Evolutionary conservation across 2,797 vertebrate species (phyloP).

Genomic region (Lutra lutra): DNA sequence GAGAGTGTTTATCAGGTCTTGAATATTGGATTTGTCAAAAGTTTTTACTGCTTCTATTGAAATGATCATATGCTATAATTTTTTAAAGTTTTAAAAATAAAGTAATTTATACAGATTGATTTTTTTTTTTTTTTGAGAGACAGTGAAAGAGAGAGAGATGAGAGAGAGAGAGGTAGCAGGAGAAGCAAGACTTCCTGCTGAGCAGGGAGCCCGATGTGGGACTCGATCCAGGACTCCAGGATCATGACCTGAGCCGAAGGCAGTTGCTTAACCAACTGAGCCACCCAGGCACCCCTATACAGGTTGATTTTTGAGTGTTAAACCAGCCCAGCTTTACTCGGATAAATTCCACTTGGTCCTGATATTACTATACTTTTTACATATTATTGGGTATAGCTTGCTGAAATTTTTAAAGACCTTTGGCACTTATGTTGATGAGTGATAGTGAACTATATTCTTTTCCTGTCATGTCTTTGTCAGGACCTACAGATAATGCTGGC

Average conservation of each 20-base stretch:
- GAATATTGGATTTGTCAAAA: not conserved
- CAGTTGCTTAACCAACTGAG: too few relatives aligned
- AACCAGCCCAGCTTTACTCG: not conserved
- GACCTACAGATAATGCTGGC: not conserved
- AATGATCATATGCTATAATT: not conserved
- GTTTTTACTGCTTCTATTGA: not conserved
- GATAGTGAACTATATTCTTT: not conserved
- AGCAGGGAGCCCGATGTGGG: too few relatives aligned
- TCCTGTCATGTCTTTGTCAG: not conserved
- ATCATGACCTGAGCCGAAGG: too few relatives aligned
- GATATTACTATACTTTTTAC: not conserved
- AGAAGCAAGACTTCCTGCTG: too few relatives aligned
- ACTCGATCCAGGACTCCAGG: too few relatives aligned
- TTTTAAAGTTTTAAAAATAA: not conserved
- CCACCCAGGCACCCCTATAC: too few relatives aligned
- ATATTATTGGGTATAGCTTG: not conserved
- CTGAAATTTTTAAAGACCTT: not conserved
- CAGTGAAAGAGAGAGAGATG: too few relatives aligned
- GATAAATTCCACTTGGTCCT: not conserved
- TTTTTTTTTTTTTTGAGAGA: too few relatives aligned
- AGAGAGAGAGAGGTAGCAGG: too few relatives aligned
- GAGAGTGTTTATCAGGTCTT: not conserved
- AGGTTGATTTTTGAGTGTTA: not conserved
- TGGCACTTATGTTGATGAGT: not conserved
- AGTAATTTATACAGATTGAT: not conserved